Base-by-base conservation (phyloP, 2,888 invertebrate species). In the Melangyna quadrimaculata region DNA sequence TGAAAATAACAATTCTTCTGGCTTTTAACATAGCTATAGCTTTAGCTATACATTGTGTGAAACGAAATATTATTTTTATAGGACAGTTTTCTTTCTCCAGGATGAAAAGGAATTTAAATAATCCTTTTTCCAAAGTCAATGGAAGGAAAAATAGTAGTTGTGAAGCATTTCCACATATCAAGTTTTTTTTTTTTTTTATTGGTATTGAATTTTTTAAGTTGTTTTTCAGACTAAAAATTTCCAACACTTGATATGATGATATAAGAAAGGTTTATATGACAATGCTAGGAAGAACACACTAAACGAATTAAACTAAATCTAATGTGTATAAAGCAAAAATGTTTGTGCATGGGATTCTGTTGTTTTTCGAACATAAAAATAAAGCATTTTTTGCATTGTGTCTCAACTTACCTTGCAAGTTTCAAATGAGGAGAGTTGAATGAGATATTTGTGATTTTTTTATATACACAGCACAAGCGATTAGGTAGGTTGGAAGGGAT, bases 101-200 rank as follows among this genome's bases (percentile, higher is more conserved):
- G 12, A 45, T 35, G 7, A 10, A 2, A 63, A 43, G 24, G 45
- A 65, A 65, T 65, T 65, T 65, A 14, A 45, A 45, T 45, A 65
- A 65, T 65, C 63, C 43, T 45, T 29, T 65, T 29, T 27, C 5
- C 2, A 10, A 61, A 61, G 8, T 43, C 27, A 63, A 63, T 63
- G 43, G 17, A 63, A 37, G 12, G 7, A 27, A 29, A 63, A 63
- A 45, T 32, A 65, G 37, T 24, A 37, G 45, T 43, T 63, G 0
- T 27, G 27, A 63, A 65, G 45, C 17, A 63, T 2, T 61, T 61
- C n/a, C 5, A 8, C 5, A 14, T 37, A 37, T 19, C 8, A n/a
- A 59, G 9, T n/a, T 53, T 59, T 59, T 59, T n/a, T n/a, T n/a
- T n/a, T n/a, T n/a, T n/a, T n/a, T n/a, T n/a, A n/a, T n/a, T n/a